Percentiles rank a stretch among this genome's conserved stretches.
Evolutionary conservation across 2,113 vertebrate genomes (phyloP).

Genomic region (Phainopepla nitens): DNA sequence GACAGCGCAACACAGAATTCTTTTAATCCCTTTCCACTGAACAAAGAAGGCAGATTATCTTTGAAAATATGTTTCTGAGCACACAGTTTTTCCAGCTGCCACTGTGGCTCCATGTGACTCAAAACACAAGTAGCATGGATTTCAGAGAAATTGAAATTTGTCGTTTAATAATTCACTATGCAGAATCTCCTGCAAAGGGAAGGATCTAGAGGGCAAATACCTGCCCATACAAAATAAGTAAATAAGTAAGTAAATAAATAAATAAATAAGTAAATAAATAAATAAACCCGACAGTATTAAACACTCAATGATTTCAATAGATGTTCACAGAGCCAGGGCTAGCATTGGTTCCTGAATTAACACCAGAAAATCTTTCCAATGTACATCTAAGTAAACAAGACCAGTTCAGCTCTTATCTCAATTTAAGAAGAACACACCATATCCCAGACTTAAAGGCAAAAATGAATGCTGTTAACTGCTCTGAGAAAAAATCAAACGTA

Average conservation of each 20-base stretch:
- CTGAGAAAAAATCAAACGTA: background rate
- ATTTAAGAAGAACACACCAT: background rate
- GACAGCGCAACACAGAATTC: background rate
- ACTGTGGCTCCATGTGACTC: background rate
- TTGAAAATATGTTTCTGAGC: background rate
- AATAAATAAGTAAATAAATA: background rate
- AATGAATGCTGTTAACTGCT: background rate
- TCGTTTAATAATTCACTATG: background rate
- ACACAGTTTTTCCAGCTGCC: background rate
- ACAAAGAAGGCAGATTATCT: background rate
- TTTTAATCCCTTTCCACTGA: background rate
- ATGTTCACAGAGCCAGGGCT: background rate
- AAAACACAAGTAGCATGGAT: background rate
- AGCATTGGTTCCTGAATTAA: conserved; percentile 12
- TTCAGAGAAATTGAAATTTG: background rate
- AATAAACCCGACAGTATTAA: background rate
- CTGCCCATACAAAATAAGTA: background rate
- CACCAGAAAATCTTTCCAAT: background rate
- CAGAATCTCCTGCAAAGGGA: background rate
- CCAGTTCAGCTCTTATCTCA: background rate
- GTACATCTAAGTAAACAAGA: background rate
- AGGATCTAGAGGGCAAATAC: background rate
- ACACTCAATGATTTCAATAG: background rate
- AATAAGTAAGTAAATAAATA: background rate
- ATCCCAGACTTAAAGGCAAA: background rate